A percentile compares a stretch with the other conserved stretches of the same genome.
These are phyloP conservation scores for Thalassarche chlororhynchos DNA, from an alignment of 2,113 vertebrate species.

Conservation along the genomic window DNA sequence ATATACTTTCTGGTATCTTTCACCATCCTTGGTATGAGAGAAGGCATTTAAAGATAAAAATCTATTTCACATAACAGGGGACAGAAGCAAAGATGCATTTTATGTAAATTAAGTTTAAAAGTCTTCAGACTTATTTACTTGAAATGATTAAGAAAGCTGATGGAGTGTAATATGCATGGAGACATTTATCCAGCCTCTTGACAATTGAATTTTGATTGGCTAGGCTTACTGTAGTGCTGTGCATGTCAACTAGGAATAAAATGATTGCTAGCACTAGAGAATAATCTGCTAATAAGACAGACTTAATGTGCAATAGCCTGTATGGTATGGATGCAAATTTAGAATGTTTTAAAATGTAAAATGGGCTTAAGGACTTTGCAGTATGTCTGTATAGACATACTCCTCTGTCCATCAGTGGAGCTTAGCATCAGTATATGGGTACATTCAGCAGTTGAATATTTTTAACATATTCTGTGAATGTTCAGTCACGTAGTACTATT, in stretches of 20 bases:
- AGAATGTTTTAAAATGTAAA: slow-evolving; percentile 20
- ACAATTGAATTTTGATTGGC: slow-evolving; percentile 25
- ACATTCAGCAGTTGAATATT: background rate
- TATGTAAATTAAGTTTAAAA: background rate
- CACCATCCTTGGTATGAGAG: background rate
- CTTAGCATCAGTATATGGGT: background rate
- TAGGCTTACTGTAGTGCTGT: background rate
- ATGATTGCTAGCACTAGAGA: background rate
- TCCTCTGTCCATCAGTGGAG: background rate
- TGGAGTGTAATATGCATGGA: background rate
- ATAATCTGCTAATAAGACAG: slow-evolving; percentile 17
- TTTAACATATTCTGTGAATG: background rate
- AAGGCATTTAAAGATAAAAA: background rate
- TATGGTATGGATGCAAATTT: background rate
- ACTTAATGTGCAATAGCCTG: background rate
- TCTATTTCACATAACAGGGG: background rate
- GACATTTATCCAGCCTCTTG: background rate
- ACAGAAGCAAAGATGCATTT: background rate
- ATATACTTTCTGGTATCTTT: background rate
- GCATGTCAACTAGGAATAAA: background rate
- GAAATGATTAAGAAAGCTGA: slow-evolving; percentile 7
- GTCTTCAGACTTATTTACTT: background rate
- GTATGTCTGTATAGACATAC: background rate
- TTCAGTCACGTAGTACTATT: background rate
- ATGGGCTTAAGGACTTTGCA: background rate